These are phyloP conservation scores for Lamellibrachia satsuma DNA, from an alignment of 2,888 invertebrate genomes.

Conservation along the genomic window DNA sequence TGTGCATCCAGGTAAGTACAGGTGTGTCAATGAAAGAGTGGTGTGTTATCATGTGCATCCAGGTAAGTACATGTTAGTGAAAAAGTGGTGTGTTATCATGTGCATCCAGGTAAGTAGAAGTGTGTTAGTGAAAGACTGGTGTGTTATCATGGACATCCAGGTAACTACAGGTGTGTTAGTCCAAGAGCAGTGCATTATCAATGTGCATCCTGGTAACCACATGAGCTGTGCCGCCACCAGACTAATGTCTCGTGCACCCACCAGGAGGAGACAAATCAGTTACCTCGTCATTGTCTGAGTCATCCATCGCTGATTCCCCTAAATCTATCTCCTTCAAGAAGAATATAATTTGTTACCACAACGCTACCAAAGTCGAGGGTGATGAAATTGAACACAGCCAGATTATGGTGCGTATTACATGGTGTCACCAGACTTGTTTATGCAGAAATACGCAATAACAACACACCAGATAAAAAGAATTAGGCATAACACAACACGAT, in stretches of 20 bases:
- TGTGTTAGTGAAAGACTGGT: not conserved
- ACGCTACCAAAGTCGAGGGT: not conserved
- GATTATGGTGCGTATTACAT: not conserved
- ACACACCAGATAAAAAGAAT: not conserved
- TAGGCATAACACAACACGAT: not conserved
- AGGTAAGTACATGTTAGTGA: too few species aligned
- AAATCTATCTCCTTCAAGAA: conserved; percentile 17
- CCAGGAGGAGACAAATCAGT: not conserved
- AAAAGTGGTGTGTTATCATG: too few species aligned
- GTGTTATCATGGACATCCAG: not conserved
- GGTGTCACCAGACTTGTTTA: not conserved
- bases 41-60: too few species aligned
- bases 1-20: not conserved
- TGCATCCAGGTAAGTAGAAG: too few species aligned
- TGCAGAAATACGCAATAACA: not conserved
- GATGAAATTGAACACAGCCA: not conserved
- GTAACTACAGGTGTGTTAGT: not conserved
- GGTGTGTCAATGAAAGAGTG: not conserved
- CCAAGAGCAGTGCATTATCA: not conserved
- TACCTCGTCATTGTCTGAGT: conserved; percentile 6
- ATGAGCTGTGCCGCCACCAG: not conserved
- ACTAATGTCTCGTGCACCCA: not conserved
- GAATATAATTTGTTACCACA: not conserved
- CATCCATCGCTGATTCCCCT: not conserved
- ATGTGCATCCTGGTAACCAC: not conserved